Conservation (phyloP, 2,888 invertebrate species). For the Agrotis puta region DNA sequence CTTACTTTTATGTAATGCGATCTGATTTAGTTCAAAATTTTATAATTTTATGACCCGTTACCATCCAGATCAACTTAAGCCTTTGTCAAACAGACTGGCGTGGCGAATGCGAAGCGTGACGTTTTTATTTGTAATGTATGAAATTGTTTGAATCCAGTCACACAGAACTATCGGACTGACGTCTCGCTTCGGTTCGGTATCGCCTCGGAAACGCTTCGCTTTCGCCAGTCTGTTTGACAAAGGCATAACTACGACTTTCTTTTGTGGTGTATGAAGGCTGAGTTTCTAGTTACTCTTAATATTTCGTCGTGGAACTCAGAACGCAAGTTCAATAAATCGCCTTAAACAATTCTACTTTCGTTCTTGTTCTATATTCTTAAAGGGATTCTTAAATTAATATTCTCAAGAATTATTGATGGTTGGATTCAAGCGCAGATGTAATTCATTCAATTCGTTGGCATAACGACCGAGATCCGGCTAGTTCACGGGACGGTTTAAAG, state of each 20-base stretch:
- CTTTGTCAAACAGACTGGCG: too few species aligned
- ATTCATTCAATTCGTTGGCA: slow-evolving; percentile 81
- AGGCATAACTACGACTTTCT: slow-evolving; percentile 52
- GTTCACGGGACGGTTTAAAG: slow-evolving; percentile 82
- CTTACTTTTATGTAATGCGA: slow-evolving; percentile 25
- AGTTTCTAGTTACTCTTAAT: slow-evolving; percentile 52
- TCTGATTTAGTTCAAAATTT: slow-evolving; percentile 50
- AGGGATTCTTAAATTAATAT: slow-evolving; percentile 41
- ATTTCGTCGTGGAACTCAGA: slow-evolving; percentile 33
- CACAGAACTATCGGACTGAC: too few species aligned
- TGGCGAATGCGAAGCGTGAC: too few species aligned
- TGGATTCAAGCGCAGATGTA: slow-evolving; percentile 68
- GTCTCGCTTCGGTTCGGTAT: too few species aligned
- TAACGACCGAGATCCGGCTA: slow-evolving; percentile 79
- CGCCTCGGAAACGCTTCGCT: too few species aligned
- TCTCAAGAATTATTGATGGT: slow-evolving; percentile 61
- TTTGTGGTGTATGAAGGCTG: slow-evolving; percentile 20
- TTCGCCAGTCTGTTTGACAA: too few species aligned
- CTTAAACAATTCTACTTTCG: slow-evolving; percentile 50
- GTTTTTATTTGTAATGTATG: too few species aligned
- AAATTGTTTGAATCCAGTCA: too few species aligned
- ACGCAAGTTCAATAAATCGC: slow-evolving; percentile 27
- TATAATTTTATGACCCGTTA: slow-evolving; percentile 43
- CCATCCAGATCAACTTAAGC: slow-evolving; percentile 40
- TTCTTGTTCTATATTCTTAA: slow-evolving; percentile 48